Evolutionary conservation across 2,888 invertebrate species (phyloP), one percentile per base, ranked within the genome.

Genomic region (Nephrotoma flavescens): DNA sequence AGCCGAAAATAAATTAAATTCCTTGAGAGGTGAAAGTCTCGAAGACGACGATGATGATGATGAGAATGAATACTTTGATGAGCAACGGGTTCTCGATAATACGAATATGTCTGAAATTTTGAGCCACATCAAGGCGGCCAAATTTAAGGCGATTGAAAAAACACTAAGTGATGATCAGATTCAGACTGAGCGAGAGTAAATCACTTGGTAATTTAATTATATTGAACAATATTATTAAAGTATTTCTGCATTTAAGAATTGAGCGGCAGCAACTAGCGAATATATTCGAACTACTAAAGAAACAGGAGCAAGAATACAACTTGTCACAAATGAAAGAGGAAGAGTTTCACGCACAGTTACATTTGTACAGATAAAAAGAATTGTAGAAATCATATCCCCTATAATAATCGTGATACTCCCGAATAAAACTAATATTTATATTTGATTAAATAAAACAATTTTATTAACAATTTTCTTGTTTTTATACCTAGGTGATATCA

Each of bases 231-330:
- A n/a, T 42, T 85, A 11, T 19, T 44, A 41, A 45, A 45, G n/a
- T 86, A 85, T 71, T 19, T 86, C 9, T 42, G n/a, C 41, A 11
- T 44, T 52, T 52, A 15, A 92, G 92, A 87, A 90, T 91, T 85
- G 92, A 92, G 88, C 90, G 90, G n/a, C 90, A 91, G 87, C 92
- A 92, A 87, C 88, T 92, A 88, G 90, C 91, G 41, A 92, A 91
- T 2, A 92, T 92, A 87, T 91, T 91, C 87, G 91, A 92, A 42
- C 89, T 92, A 6, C 88, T 92, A 7, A 91, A 92, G 86, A 90
- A 91, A 86, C 92, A 92, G 87, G 91, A 92, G 87, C 90, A 91
- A 11, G 92, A 92, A 87, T 89, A 92, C 15, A 91, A 92, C 87
- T 91, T 92, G 31, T 88, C 89, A 7, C 90, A 90, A 47, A 90